phyloP scores from a whole-genome alignment of 1,140 invertebrate species.

The Sycobia sp. region DNA sequence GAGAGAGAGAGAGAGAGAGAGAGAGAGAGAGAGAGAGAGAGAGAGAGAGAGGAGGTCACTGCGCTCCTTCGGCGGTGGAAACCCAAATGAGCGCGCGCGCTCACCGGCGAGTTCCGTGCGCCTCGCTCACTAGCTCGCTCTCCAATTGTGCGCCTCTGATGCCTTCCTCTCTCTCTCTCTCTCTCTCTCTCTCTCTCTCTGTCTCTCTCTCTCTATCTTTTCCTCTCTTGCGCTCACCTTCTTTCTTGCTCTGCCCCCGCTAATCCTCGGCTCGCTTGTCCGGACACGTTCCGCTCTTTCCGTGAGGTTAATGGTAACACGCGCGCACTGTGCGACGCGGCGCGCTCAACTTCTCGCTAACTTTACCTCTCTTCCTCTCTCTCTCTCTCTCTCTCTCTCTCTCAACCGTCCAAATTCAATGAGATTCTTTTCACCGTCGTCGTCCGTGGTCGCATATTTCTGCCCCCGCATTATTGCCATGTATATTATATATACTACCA shows the following conservation, averaged over 20 bases:
- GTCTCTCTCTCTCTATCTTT: too few species aligned
- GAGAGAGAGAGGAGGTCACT: constrained; percentile 22
- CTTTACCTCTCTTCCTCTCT: background rate
- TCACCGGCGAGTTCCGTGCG: background rate
- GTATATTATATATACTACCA: too few species aligned
- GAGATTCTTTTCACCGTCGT: too few species aligned
- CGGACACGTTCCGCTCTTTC: constrained; percentile 18
- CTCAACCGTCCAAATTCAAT: constrained; percentile 3
- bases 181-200: too few species aligned
- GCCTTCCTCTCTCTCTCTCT: too few species aligned
- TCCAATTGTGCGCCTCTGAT: too few species aligned
- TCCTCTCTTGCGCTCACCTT: background rate
- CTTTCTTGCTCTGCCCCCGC: constrained; percentile 2
- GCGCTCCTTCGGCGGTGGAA: constrained; percentile 35
- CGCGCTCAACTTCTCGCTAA: background rate
- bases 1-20: too few species aligned
- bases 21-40: too few species aligned
- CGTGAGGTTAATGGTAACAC: too few species aligned
- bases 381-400: background rate
- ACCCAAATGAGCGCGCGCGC: constrained; percentile 34
- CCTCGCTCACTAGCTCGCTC: too few species aligned
- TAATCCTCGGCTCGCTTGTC: constrained; percentile 31
- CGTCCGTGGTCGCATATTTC: too few species aligned
- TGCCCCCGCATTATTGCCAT: too few species aligned
- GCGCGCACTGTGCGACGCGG: background rate